Evolutionary conservation across 2,797 vertebrate genomes (phyloP).

Genomic region (Pogonophryne albipinna): DNA sequence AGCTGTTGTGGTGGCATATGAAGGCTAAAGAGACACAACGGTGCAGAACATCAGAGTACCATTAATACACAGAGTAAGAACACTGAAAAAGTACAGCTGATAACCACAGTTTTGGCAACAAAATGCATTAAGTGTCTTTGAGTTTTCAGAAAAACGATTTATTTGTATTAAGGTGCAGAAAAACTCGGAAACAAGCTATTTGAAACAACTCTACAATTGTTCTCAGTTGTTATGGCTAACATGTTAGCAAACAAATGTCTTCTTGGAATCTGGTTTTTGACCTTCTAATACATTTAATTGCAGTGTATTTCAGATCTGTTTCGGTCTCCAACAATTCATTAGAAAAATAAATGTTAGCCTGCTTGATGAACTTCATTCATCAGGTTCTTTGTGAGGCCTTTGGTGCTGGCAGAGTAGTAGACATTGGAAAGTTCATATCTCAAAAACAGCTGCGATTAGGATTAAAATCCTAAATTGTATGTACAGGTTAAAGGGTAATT

Average conservation of each 20-base stretch:
- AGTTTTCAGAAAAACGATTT: not conserved
- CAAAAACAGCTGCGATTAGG: no score
- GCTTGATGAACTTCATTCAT: not conserved
- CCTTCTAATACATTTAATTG: not conserved
- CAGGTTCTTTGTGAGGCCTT: not conserved
- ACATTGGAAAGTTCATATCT: no score
- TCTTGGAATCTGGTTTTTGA: not conserved
- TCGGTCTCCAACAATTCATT: not conserved
- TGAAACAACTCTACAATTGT: not conserved
- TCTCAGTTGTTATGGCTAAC: not conserved
- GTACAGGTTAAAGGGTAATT: not conserved
- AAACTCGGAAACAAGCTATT: not conserved
- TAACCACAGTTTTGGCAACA: not conserved
- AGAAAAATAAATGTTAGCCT: not conserved
- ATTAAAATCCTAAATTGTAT: not conserved
- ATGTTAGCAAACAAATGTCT: not conserved
- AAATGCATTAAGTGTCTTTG: no score
- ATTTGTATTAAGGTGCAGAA: not conserved
- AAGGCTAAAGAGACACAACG: slow-evolving; percentile 85
- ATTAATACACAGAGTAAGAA: slow-evolving; percentile 16
- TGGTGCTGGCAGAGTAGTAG: no score
- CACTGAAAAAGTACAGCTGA: not conserved
- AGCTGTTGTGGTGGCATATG: slow-evolving; percentile 97
- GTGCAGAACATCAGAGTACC: not conserved
- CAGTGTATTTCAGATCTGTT: not conserved